These are phyloP conservation scores for Drosophila novamexicana DNA, from an alignment of 1,140 invertebrate genomes.

Conservation along the genomic window DNA sequence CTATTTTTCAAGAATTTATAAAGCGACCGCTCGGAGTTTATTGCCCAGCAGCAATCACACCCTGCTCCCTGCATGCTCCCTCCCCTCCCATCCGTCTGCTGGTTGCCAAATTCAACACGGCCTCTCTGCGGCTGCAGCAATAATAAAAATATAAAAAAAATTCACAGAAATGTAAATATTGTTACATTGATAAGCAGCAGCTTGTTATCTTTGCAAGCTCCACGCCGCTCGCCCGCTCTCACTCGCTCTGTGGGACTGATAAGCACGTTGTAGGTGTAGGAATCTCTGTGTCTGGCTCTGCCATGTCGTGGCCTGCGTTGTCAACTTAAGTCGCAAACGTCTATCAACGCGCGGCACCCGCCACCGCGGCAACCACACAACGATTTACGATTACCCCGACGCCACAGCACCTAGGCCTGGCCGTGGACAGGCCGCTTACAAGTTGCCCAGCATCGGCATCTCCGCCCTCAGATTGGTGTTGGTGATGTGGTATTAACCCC, in stretches of 20 bases:
- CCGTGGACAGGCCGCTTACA: constrained; percentile 18
- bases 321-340: constrained; percentile 54
- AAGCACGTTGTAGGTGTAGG: constrained; percentile 36
- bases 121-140: constrained; percentile 25
- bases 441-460: constrained; percentile 35
- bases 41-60: background rate
- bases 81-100: background rate
- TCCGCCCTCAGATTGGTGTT: background rate
- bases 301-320: constrained; percentile 37
- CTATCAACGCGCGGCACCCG: constrained; percentile 10
- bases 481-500: constrained; percentile 71
- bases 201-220: constrained; percentile 46
- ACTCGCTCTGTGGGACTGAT: constrained; percentile 40
- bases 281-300: constrained; percentile 34
- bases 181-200: constrained; percentile 77
- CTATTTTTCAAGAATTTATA: constrained; percentile 65
- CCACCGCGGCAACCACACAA: constrained; percentile 25
- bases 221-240: constrained; percentile 25
- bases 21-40: constrained; percentile 31
- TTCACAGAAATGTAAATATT: constrained; percentile 83
- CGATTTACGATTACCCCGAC: constrained; percentile 53
- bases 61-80: background rate
- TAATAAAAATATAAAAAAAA: constrained; percentile 44
- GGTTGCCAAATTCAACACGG: constrained; percentile 34
- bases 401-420: constrained; percentile 8